Percentiles rank a stretch among this genome's conserved stretches.
Conservation (phyloP, 2,797 vertebrate species). For the Pantherophis alleghaniensis region DNA sequence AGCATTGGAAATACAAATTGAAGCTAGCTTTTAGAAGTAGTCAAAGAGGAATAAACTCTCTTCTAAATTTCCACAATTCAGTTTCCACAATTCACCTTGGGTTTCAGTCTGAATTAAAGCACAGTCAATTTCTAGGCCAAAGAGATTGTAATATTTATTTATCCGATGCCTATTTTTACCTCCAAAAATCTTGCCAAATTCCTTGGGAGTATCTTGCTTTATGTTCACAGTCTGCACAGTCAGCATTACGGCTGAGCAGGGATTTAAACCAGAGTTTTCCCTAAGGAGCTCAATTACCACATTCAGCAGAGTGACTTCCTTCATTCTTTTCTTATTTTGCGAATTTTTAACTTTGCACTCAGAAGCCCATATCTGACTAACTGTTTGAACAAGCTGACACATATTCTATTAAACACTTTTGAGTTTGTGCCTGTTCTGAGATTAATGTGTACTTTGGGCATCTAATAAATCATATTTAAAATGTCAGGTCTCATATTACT, state of each 20-base stretch:
- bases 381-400: conserved; percentile 1
- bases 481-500: conserved; percentile 17
- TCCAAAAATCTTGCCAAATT: background rate
- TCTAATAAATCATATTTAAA: conserved; percentile 28
- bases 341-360: background rate
- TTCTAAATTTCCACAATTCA: background rate
- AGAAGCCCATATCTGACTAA: conserved; percentile 5
- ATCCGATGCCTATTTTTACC: background rate
- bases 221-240: background rate
- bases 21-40: background rate
- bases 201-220: too few species aligned
- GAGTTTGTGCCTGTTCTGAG: conserved; percentile 17
- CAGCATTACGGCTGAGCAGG: background rate
- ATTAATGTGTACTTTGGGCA: conserved; percentile 31
- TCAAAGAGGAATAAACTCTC: background rate
- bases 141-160: background rate
- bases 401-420: conserved; percentile 24
- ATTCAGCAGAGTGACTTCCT: background rate
- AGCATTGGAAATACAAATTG: background rate
- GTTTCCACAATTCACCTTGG: background rate
- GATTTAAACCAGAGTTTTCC: background rate
- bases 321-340: background rate
- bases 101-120: background rate
- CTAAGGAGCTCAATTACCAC: background rate
- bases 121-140: background rate